Conservation (phyloP, 92 coral and sea anemone genomes). For the Zoanthus sociatus region DNA sequence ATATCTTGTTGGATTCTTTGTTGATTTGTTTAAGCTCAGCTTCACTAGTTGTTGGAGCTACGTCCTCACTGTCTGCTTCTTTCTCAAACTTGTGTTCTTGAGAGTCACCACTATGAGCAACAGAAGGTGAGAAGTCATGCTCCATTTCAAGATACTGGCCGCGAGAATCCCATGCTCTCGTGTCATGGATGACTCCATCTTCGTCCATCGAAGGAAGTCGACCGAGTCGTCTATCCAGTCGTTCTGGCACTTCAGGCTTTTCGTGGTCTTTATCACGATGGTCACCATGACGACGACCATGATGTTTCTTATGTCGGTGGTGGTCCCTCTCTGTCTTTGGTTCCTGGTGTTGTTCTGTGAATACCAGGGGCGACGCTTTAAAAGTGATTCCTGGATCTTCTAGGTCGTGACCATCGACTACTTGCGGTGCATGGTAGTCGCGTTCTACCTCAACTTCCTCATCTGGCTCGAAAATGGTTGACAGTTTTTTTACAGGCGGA, state of each 20-base stretch:
- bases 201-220: constrained; percentile 30
- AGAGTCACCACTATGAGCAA: background rate
- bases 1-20: background rate
- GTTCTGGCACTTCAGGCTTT: constrained; percentile 28
- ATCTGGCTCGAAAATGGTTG: constrained; percentile 45
- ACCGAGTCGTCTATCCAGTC: constrained; percentile 28
- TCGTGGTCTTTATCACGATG: constrained; percentile 9
- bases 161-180: constrained; percentile 25
- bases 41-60: background rate
- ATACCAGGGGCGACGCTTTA: constrained; percentile 15
- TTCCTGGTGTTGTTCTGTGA: background rate
- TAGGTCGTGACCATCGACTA: background rate
- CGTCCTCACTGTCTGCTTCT: background rate
- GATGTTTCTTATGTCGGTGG: constrained; percentile 37
- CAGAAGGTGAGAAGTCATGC: background rate
- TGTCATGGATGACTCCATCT: constrained; percentile 19
- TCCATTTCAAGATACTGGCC: background rate
- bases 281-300: constrained; percentile 30
- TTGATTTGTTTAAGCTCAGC: background rate
- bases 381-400: constrained; percentile 28
- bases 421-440: constrained; percentile 26
- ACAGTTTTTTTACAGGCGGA: constrained; percentile 28
- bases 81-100: constrained; percentile 1
- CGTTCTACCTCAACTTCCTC: constrained; percentile 43
- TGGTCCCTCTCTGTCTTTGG: background rate